phyloP scores from a whole-genome alignment of 1,140 invertebrate genomes.

The Hestina assimilis region DNA sequence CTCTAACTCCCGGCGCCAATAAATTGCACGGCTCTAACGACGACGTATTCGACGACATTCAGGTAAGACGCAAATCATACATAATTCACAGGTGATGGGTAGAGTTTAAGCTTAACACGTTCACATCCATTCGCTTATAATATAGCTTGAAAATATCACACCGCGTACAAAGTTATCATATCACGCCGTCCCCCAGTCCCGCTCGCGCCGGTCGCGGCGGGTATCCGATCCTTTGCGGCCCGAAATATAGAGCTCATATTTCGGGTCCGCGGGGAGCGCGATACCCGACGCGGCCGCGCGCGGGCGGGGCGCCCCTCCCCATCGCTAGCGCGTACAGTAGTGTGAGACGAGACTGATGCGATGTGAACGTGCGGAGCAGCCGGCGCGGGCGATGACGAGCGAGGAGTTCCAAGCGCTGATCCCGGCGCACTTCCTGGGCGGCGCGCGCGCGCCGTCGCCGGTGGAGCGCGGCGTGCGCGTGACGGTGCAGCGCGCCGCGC shows the following conservation, averaged over 20 bases:
- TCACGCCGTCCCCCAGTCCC: slow-evolving; percentile 24
- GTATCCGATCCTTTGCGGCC: slow-evolving; percentile 45
- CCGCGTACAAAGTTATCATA: slow-evolving; percentile 2
- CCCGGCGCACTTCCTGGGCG: slow-evolving; percentile 89
- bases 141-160: slow-evolving; percentile 37
- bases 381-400: slow-evolving; percentile 91
- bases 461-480: slow-evolving; percentile 67
- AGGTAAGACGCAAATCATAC: slow-evolving; percentile 53
- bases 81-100: slow-evolving; percentile 57
- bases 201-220: slow-evolving; percentile 26
- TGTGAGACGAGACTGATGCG: slow-evolving; percentile 36
- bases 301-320: not conserved
- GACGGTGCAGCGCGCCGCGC: slow-evolving; percentile 78
- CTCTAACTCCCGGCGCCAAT: slow-evolving; percentile 61
- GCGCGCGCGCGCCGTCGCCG: slow-evolving; percentile 33
- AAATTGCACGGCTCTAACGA: slow-evolving; percentile 71
- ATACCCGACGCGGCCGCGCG: slow-evolving; percentile 26
- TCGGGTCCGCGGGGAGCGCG: slow-evolving; percentile 44
- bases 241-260: slow-evolving; percentile 75
- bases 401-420: slow-evolving; percentile 97
- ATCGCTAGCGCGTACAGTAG: no score
- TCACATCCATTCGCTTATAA: slow-evolving; percentile 64
- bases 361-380: slow-evolving; percentile 79
- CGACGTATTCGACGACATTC: slow-evolving; percentile 76
- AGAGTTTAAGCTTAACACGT: slow-evolving; percentile 59